Evolutionary conservation across 2,797 vertebrate genomes (phyloP).

Genomic region (Enteromius afrohamiltoni): DNA sequence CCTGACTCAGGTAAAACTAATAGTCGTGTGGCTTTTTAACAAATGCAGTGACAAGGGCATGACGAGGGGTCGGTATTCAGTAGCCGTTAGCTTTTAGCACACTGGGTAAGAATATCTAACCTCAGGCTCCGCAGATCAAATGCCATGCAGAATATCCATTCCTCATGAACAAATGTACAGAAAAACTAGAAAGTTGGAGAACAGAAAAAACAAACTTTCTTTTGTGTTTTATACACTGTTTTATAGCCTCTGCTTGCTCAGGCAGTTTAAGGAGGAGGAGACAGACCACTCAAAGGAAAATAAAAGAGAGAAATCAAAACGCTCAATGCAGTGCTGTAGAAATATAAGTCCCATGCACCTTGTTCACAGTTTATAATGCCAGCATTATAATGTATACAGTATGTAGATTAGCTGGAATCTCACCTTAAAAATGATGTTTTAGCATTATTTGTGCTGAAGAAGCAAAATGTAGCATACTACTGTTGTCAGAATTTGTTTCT

Average conservation of each 20-base stretch:
- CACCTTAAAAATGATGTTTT: background rate
- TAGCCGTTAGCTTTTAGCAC: constrained; percentile 58
- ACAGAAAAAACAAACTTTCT: background rate
- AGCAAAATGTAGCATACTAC: constrained; percentile 1
- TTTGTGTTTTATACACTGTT: background rate
- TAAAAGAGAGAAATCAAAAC: background rate
- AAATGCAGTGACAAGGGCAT: constrained; percentile 81
- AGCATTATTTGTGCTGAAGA: constrained; percentile 5
- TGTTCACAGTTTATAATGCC: background rate
- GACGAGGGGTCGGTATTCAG: constrained; percentile 83
- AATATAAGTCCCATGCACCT: background rate
- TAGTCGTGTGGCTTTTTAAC: constrained; percentile 83
- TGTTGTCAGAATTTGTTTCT: background rate
- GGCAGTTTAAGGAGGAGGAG: background rate
- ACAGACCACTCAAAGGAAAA: background rate
- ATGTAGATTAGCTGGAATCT: background rate
- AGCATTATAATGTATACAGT: background rate
- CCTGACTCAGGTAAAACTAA: constrained; percentile 88
- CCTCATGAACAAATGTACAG: too few species aligned
- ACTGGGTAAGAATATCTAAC: background rate
- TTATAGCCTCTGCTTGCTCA: background rate
- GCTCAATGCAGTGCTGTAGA: background rate
- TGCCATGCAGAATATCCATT: background rate
- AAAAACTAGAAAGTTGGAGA: background rate
- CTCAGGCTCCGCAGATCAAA: background rate